Percentiles rank a stretch among this genome's conserved stretches.
Conservation (phyloP, 2,888 invertebrate genomes). For the Clistopyga incitator region DNA sequence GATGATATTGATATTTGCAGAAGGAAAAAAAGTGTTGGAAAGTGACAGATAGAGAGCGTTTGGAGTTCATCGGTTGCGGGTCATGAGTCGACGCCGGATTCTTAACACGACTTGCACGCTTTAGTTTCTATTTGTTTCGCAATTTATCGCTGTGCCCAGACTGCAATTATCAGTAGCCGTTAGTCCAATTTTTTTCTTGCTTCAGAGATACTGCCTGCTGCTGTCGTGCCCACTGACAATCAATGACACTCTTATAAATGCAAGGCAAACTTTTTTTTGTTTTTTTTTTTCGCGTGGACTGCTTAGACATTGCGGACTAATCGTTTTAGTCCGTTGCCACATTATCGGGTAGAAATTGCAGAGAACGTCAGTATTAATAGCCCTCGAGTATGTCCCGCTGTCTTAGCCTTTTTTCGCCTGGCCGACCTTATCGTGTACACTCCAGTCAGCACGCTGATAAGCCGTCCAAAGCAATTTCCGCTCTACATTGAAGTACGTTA, state of each 20-base stretch:
- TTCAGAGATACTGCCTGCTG: slow-evolving; percentile 16
- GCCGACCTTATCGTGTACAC: slow-evolving; percentile 41
- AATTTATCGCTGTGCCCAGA: slow-evolving; percentile 33
- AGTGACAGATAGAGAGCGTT: slow-evolving; percentile 27
- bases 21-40: slow-evolving; percentile 19
- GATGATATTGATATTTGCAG: slow-evolving; percentile 26
- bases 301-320: slow-evolving; percentile 13
- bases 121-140: slow-evolving; percentile 26
- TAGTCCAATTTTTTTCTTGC: slow-evolving; percentile 22
- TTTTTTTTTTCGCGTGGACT: too few species aligned
- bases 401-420: slow-evolving; percentile 19
- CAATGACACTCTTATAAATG: slow-evolving; percentile 1
- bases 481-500: background rate
- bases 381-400: background rate
- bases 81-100: slow-evolving; percentile 42
- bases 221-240: slow-evolving; percentile 30
- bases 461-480: slow-evolving; percentile 52
- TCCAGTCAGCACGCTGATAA: slow-evolving; percentile 41
- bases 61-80: slow-evolving; percentile 52
- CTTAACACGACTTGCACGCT: slow-evolving; percentile 37
- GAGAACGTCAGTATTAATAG: slow-evolving; percentile 26
- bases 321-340: background rate
- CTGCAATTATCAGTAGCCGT: slow-evolving; percentile 29
- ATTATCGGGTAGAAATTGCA: slow-evolving; percentile 14
- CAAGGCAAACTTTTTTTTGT: slow-evolving; percentile 31